Percentiles rank a stretch among this genome's conserved stretches.
These are phyloP conservation scores for Perizoma flavofasciatum DNA, from an alignment of 2,888 invertebrate species.

Conservation along the genomic window DNA sequence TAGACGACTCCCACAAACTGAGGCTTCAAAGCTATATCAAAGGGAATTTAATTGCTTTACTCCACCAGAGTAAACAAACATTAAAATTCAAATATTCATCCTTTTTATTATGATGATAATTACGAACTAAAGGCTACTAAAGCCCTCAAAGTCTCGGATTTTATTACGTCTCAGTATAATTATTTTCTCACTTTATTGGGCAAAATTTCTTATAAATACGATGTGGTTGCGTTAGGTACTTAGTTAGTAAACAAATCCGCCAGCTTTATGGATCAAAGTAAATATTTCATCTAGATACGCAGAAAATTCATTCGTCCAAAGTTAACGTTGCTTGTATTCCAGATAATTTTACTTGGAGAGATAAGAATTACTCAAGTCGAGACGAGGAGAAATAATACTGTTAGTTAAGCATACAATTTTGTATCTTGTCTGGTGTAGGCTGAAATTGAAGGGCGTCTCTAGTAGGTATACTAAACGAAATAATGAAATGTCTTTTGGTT, in stretches of 20 bases:
- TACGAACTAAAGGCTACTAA: slow-evolving; percentile 43
- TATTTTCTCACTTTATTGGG: slow-evolving; percentile 27
- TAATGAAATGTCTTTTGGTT: not conserved
- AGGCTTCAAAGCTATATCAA: slow-evolving; percentile 67
- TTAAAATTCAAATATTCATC: slow-evolving; percentile 53
- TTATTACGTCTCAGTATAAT: slow-evolving; percentile 30
- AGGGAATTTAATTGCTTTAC: slow-evolving; percentile 68
- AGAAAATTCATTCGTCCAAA: slow-evolving; percentile 19
- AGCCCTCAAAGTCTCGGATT: slow-evolving; percentile 25
- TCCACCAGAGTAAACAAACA: slow-evolving; percentile 58
- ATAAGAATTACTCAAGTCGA: slow-evolving; percentile 20
- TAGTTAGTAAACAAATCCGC: slow-evolving; percentile 21
- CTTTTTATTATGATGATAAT: slow-evolving; percentile 47
- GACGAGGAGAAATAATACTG: slow-evolving; percentile 19
- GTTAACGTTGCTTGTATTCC: slow-evolving; percentile 18
- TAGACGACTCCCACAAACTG: slow-evolving; percentile 59
- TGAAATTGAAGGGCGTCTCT: slow-evolving; percentile 9
- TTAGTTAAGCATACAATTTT: slow-evolving; percentile 17
- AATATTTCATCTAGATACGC: slow-evolving; percentile 22
- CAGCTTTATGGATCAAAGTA: slow-evolving; percentile 22
- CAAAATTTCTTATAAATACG: slow-evolving; percentile 14
- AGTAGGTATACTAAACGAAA: not conserved
- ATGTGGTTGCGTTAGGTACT: slow-evolving; percentile 13
- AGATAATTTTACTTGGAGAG: slow-evolving; percentile 22
- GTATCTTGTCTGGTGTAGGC: slow-evolving; percentile 9